phyloP scores from a whole-genome alignment of 2,797 vertebrate species.

The Lateolabrax maculatus region DNA sequence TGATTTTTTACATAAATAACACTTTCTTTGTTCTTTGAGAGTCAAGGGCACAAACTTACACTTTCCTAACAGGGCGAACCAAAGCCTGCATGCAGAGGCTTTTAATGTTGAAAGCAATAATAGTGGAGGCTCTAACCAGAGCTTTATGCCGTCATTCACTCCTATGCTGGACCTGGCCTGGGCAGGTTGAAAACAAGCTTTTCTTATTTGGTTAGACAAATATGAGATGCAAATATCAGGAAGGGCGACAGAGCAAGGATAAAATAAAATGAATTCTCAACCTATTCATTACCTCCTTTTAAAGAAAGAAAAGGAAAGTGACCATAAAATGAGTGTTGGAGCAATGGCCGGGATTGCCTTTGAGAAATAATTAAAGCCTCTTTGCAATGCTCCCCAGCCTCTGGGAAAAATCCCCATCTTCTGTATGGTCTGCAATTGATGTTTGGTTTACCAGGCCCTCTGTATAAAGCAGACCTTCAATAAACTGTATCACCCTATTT shows the following conservation, averaged over 20 bases:
- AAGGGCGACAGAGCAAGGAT: conserved; percentile 50
- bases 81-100: conserved; percentile 4
- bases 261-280: conserved; percentile 72
- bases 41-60: conserved; percentile 41
- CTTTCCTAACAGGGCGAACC: background rate
- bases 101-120: conserved; percentile 31
- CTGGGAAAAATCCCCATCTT: conserved; percentile 65
- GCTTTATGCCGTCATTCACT: conserved; percentile 37
- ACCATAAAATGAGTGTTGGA: conserved; percentile 69
- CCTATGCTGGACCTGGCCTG: conserved; percentile 41
- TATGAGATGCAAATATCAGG: conserved; percentile 66
- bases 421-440: conserved; percentile 73
- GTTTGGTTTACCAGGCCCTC: conserved; percentile 77
- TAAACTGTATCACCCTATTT: conserved; percentile 87
- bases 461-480: conserved; percentile 81
- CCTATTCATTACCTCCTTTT: conserved; percentile 72
- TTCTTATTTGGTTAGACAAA: conserved; percentile 61
- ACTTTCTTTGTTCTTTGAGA: background rate
- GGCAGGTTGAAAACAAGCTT: conserved; percentile 54
- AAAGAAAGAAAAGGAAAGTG: conserved; percentile 66
- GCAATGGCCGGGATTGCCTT: conserved; percentile 71
- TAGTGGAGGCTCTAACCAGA: background rate
- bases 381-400: conserved; percentile 70
- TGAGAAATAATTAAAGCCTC: conserved; percentile 83
- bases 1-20: background rate